Evolutionary conservation across 2,797 vertebrate genomes (phyloP), one percentile per base, ranked within the genome.

Genomic region (Phoxinus dragarum): DNA sequence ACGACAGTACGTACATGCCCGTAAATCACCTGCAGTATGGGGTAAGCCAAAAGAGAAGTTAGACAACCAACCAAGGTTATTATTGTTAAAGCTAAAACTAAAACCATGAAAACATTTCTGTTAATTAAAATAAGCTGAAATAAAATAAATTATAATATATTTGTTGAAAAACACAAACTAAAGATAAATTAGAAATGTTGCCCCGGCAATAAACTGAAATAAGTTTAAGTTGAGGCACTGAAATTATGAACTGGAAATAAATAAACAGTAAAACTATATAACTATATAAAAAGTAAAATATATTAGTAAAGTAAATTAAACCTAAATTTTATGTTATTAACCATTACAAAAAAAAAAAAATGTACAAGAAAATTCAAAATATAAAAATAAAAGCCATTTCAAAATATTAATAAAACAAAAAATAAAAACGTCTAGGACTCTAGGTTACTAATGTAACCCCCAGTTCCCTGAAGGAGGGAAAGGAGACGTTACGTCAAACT

Each of bases 1-100:
- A 61, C 98, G 96, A 89, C 98, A 99, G 91, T 99, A 99, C 0
- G 98, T 99, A 42, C 98, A 99, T 14, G 97, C 98, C 68, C 98
- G 95, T 42, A 99, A 94, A 93, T 99, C 98, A 89, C 98, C 98
- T 99, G 47, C 8, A 81, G 21, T 6, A 31, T n/a, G 16, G 47
- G 44, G 44, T 49, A 59, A n/a, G 6, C 8, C 44, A 71, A 34
- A 42, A 42, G 38, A 71, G 1, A 69, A 31, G 6, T 54, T 40
- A 19, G 27, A 75, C 14, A 64, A 52, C 38, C 42, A 73, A 21
- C 8, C 8, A 9, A 27, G 14, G 9, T 34, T 4, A 66, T 66
- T 66, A 66, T 17, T 6, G 7, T 17, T 56, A 23, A 56, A 56
- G 64, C 27, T 34, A 64, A 64, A 64, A 12, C 23, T n/a, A n/a